Evolutionary conservation across 2,113 vertebrate species (phyloP), one percentile per base, ranked within the genome.

Genomic region (Ellobius talpinus): DNA sequence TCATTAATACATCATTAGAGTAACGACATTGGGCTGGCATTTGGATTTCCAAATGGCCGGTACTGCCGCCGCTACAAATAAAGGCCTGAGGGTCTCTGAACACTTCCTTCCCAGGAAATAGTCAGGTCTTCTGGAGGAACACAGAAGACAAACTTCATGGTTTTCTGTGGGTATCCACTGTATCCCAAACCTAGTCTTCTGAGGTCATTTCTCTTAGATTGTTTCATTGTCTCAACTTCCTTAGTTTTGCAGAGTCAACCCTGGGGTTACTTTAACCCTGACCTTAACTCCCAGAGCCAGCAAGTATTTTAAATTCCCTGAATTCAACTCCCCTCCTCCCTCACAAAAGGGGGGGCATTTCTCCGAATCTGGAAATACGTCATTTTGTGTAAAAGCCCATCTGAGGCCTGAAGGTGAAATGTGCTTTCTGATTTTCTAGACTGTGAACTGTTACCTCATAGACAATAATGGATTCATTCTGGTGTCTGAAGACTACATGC

Each of bases 391-490:
- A 58, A 94, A 97, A 58, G 90, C 93, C 45, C 39, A 3, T 70
- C 72, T 78, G 39, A 95, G 82, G 68, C 87, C 55, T 45, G 3
- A 1, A 55, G 36, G 58, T 23, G 95, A 96, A 79, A 47, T 65
- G 3, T 70, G 45, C 55, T 70, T 82, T 65, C 5, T 74, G 55
- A 6, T 55, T 87, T 97, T 98, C 97, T 98, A 99, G 99, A 98
- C 99, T 91, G 99, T 99, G 95, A 99, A 99, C 98, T 99, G 99
- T 98, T 99, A 99, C 98, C 98, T 99, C 96, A 99, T 99, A 96
- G 99, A 99, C 98, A 99, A 99, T 98, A 99, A 99, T 50, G 99
- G 99, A 92, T 99, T 99, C 96, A 99, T 99, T 98, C 98, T 99
- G 97, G 99, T 99, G 39, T 99, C 99, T 85, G 99, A 99, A 98